phyloP scores from a whole-genome alignment of 1,140 invertebrate genomes.

The Listronotus oregonensis region DNA sequence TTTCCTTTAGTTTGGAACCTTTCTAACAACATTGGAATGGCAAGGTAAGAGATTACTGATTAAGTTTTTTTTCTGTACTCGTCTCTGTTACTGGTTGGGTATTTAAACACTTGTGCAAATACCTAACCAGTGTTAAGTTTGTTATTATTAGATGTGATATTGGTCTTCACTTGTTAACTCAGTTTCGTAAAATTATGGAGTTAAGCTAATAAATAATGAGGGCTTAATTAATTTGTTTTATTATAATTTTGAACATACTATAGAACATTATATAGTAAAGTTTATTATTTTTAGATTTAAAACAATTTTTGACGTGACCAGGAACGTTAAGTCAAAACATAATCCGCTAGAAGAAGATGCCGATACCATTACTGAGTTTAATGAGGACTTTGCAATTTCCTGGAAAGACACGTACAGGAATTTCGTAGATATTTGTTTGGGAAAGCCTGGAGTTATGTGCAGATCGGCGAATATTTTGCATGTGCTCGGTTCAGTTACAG shows the following conservation, averaged over 20 bases:
- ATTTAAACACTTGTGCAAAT: too few relatives aligned
- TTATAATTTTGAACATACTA: too few relatives aligned
- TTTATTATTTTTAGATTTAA: constrained; percentile 56
- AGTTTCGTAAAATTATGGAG: too few relatives aligned
- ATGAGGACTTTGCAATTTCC: constrained; percentile 55
- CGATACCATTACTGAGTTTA: constrained; percentile 59
- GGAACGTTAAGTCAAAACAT: constrained; percentile 57
- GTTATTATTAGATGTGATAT: too few relatives aligned
- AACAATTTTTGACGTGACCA: constrained; percentile 57
- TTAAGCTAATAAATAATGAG: too few relatives aligned
- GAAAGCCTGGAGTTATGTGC: constrained; percentile 72
- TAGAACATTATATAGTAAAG: too few relatives aligned
- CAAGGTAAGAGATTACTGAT: constrained; percentile 63
- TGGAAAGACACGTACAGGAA: constrained; percentile 63
- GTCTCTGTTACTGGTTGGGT: too few relatives aligned
- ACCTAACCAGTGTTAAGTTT: too few relatives aligned
- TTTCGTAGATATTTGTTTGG: constrained; percentile 67
- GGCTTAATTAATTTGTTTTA: too few relatives aligned
- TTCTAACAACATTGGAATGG: constrained; percentile 84
- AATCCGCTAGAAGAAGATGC: constrained; percentile 68
- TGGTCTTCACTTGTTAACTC: too few relatives aligned
- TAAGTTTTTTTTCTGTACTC: too few relatives aligned
- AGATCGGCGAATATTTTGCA: constrained; percentile 88
- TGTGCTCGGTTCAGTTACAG: constrained; percentile 89
- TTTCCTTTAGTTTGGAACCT: constrained; percentile 87